Conservation (phyloP, 2,113 vertebrate genomes). For the Canis aureus region DNA sequence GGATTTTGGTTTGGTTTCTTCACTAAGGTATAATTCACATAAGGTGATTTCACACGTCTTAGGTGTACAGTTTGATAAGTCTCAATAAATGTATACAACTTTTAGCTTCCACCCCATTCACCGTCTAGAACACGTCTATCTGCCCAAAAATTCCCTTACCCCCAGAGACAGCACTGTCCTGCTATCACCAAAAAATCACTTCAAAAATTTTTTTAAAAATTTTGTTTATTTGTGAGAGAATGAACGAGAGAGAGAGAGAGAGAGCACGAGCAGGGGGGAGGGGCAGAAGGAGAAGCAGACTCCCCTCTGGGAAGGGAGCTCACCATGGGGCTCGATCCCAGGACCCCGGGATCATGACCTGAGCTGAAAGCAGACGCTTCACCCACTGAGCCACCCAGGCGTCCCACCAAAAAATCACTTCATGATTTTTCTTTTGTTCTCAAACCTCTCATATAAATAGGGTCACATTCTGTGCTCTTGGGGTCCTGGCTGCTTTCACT, state of each 20-base stretch:
- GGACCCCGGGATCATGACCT: no score
- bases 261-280: no score
- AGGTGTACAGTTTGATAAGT: not conserved
- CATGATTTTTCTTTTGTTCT: not conserved
- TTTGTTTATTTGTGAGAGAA: no score
- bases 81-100: not conserved
- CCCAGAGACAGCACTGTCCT: not conserved
- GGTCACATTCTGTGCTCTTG: not conserved
- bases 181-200: not conserved
- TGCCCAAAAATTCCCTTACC: not conserved
- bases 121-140: not conserved
- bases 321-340: no score
- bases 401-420: not conserved
- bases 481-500: not conserved
- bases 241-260: no score
- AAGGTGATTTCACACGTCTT: not conserved
- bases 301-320: no score
- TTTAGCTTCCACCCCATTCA: not conserved
- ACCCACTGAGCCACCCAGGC: no score
- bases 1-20: not conserved
- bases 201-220: no score
- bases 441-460: not conserved
- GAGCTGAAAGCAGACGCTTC: no score
- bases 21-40: not conserved
- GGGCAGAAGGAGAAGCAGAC: no score